phyloP scores from a whole-genome alignment of 1,140 invertebrate genomes.

The Anagrus nilaparvatae region DNA sequence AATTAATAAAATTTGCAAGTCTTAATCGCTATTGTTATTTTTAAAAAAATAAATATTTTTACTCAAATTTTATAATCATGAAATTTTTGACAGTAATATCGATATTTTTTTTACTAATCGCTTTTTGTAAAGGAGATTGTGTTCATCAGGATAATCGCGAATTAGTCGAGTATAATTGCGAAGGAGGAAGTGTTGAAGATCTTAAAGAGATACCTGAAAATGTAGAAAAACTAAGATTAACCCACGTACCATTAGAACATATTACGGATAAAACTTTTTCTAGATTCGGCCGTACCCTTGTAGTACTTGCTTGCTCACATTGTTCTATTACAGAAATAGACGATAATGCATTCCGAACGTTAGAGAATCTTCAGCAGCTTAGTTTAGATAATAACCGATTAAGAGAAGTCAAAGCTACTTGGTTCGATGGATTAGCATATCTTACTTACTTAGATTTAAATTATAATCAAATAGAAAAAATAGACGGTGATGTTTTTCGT shows the following conservation, averaged over 20 bases:
- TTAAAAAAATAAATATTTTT: background rate
- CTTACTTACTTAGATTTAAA: slow-evolving; percentile 35
- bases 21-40: background rate
- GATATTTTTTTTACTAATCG: slow-evolving; percentile 3
- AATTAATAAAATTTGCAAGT: background rate
- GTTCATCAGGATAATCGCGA: slow-evolving; percentile 19
- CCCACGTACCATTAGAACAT: slow-evolving; percentile 21
- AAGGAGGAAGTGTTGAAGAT: slow-evolving; percentile 24
- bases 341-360: slow-evolving; percentile 22
- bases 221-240: slow-evolving; percentile 30
- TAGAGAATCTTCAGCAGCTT: slow-evolving; percentile 31
- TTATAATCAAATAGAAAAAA: slow-evolving; percentile 30
- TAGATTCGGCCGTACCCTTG: slow-evolving; percentile 27
- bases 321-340: slow-evolving; percentile 33
- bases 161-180: slow-evolving; percentile 31
- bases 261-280: slow-evolving; percentile 26
- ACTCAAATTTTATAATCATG: background rate
- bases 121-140: slow-evolving; percentile 21
- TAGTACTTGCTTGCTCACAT: slow-evolving; percentile 30
- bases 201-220: slow-evolving; percentile 22
- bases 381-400: slow-evolving; percentile 32
- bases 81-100: too few relatives aligned
- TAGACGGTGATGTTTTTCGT: slow-evolving; percentile 29
- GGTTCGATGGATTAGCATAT: slow-evolving; percentile 28
- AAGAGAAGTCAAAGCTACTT: slow-evolving; percentile 20